Conservation (phyloP, 2,797 vertebrate genomes). For the Acropternis orthonyx region DNA sequence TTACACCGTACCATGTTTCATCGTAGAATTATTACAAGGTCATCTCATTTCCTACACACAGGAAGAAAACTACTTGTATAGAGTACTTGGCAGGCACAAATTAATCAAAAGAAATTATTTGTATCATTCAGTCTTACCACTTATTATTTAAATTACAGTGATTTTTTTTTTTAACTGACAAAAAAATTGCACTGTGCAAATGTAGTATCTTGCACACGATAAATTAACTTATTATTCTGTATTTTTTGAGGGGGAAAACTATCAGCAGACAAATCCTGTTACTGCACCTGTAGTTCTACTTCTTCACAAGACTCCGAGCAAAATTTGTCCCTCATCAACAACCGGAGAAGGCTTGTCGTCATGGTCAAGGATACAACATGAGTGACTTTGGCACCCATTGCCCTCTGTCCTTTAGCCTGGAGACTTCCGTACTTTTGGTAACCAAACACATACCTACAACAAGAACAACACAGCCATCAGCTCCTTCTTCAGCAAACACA, state of each 20-base stretch:
- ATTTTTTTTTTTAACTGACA: background rate
- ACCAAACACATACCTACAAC: conserved; percentile 87
- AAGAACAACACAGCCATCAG: background rate
- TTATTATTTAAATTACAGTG: background rate
- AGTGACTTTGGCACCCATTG: conserved; percentile 74
- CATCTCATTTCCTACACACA: background rate
- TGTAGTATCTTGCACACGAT: background rate
- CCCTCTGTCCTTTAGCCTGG: conserved; percentile 84
- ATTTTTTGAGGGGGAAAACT: background rate
- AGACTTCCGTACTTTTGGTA: conserved; percentile 86
- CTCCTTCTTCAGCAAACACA: background rate
- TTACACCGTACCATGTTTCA: background rate
- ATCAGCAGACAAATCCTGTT: background rate
- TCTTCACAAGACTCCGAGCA: conserved; percentile 79
- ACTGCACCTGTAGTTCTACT: conserved; percentile 85
- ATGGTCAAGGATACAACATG: conserved; percentile 86
- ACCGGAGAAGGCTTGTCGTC: conserved; percentile 79
- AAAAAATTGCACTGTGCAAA: background rate
- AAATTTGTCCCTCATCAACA: conserved; percentile 84
- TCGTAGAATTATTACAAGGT: background rate
- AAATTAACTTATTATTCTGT: background rate
- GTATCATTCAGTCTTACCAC: background rate
- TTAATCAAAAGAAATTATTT: background rate
- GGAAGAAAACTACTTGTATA: background rate
- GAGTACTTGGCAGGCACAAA: background rate